Conservation (phyloP, 2,113 vertebrate species). For the Phaethornis superciliosus region DNA sequence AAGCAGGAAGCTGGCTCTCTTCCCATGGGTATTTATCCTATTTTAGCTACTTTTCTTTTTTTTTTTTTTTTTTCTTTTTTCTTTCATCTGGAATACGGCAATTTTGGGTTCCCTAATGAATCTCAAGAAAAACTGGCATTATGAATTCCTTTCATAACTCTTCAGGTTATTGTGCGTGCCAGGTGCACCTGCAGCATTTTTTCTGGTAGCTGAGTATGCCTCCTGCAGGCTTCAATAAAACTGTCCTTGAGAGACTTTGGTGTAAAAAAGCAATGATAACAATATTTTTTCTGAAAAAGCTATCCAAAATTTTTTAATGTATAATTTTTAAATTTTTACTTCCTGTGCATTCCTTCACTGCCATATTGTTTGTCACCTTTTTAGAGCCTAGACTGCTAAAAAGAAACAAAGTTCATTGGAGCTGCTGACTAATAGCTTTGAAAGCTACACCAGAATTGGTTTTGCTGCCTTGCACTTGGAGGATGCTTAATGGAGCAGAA, state of each 20-base stretch:
- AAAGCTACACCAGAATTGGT: neutral
- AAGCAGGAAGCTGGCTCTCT: conserved; percentile 16
- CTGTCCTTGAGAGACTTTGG: neutral
- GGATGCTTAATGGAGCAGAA: neutral
- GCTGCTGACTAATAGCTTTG: neutral
- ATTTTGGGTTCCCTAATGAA: neutral
- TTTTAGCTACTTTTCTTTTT: neutral
- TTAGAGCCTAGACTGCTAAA: neutral
- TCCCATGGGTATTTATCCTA: neutral
- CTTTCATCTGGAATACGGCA: neutral
- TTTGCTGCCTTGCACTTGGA: neutral
- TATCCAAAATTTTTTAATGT: neutral
- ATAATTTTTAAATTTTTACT: neutral
- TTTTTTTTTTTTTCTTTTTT: neutral
- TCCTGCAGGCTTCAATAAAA: neutral
- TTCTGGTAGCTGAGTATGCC: neutral
- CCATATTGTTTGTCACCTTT: neutral
- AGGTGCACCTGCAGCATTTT: neutral
- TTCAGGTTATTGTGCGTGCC: neutral
- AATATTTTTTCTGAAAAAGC: neutral
- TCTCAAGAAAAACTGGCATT: conserved; percentile 16
- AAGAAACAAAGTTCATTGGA: neutral
- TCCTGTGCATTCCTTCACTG: neutral
- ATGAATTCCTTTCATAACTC: conserved; percentile 14
- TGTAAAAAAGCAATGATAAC: neutral